Conservation (phyloP, 2,113 vertebrate genomes). For the Macrotis lagotis region DNA sequence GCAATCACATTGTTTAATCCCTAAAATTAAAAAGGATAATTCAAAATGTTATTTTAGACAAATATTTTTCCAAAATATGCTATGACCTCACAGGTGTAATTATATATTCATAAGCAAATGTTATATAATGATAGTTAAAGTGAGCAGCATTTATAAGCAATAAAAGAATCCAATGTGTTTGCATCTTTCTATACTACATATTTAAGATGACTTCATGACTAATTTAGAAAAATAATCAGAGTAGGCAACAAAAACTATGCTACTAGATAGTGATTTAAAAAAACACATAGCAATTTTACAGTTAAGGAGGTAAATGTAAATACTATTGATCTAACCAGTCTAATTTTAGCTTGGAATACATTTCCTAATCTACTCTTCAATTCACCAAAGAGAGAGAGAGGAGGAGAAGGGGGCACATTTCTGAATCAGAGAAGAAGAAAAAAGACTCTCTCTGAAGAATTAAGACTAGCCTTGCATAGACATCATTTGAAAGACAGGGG, state of each 20-base stretch:
- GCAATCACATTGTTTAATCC: constrained; percentile 97
- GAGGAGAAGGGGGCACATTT: rapidly evolving
- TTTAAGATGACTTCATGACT: background rate
- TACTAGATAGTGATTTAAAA: constrained; percentile 4
- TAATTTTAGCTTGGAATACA: constrained; percentile 13
- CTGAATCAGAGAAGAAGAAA: background rate
- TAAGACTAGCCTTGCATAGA: background rate
- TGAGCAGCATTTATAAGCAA: background rate
- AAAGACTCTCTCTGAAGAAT: background rate
- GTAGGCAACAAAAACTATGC: background rate
- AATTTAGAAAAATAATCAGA: constrained; percentile 50
- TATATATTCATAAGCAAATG: background rate
- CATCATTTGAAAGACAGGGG: background rate
- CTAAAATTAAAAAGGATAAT: constrained; percentile 80
- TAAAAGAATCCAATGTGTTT: background rate
- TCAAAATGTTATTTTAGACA: constrained; percentile 34
- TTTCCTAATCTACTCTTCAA: background rate
- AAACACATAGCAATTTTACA: background rate
- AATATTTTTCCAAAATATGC: background rate
- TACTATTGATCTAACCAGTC: background rate
- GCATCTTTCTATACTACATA: background rate
- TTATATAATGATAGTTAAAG: constrained; percentile 1
- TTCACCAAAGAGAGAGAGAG: background rate
- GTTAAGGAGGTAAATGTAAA: background rate
- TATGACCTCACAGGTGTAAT: background rate